These are phyloP conservation scores for Drosophila hamatofila DNA, from an alignment of 2,888 invertebrate genomes.

Conservation along the genomic window DNA sequence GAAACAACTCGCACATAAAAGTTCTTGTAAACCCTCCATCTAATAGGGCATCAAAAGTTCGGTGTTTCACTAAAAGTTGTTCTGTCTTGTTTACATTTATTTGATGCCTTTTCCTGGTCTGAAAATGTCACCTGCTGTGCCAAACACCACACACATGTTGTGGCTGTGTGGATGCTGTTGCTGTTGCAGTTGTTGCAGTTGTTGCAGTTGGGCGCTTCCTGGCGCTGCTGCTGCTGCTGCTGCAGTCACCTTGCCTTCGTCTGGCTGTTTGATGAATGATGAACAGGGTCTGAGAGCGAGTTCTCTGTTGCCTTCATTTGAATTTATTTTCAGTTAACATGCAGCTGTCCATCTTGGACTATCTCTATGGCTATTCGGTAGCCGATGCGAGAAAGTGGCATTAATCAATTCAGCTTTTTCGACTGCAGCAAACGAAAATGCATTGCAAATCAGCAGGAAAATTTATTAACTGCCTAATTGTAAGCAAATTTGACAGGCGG, in stretches of 20 bases:
- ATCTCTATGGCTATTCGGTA: conserved; percentile 47
- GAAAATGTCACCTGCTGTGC: conserved; percentile 81
- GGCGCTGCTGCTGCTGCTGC: conserved; percentile 18
- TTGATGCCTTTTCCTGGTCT: conserved; percentile 74
- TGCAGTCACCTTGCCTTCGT: conserved; percentile 4
- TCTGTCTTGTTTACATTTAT: conserved; percentile 37
- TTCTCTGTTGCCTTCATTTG: conserved; percentile 48
- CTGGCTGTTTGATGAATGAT: conserved; percentile 75
- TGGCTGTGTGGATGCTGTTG: conserved; percentile 22
- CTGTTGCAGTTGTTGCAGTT: conserved; percentile 12
- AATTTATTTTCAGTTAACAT: conserved; percentile 66
- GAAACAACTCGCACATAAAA: not conserved
- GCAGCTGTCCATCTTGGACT: conserved; percentile 50
- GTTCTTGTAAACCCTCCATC: not conserved
- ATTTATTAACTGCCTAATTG: conserved; percentile 75
- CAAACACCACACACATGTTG: conserved; percentile 65
- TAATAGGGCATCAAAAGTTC: not conserved
- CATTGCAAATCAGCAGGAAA: conserved; percentile 32
- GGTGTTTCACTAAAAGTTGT: not conserved
- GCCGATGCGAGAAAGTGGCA: conserved; percentile 61
- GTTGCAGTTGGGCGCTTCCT: conserved; percentile 34
- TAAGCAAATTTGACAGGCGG: conserved; percentile 67
- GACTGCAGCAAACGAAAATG: conserved; percentile 16
- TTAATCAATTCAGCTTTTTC: conserved; percentile 48
- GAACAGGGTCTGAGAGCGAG: conserved; percentile 50